These are phyloP conservation scores for Torymus auratus DNA, from an alignment of 2,888 invertebrate species.

Conservation along the genomic window DNA sequence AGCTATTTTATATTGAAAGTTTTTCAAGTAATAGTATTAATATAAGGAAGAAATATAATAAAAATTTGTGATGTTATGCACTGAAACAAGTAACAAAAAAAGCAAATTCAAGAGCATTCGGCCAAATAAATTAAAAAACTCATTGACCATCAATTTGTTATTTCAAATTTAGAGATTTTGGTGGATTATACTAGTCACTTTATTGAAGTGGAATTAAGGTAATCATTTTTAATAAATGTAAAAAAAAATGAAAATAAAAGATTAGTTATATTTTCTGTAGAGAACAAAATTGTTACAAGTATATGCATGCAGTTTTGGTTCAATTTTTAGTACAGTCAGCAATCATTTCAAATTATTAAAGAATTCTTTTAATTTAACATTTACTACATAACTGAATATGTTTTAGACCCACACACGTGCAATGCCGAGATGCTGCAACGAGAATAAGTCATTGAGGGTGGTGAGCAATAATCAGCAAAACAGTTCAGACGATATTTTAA, in stretches of 20 bases:
- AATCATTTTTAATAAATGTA: constrained; percentile 1
- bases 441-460: constrained; percentile 74
- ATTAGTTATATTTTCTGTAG: too few species aligned
- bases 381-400: not conserved
- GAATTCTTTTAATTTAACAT: too few species aligned
- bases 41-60: constrained; percentile 28
- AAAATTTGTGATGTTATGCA: constrained; percentile 48
- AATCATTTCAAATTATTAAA: too few species aligned
- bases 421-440: constrained; percentile 77
- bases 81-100: constrained; percentile 18
- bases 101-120: constrained; percentile 4
- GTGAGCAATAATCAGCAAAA: constrained; percentile 71
- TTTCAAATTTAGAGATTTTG: constrained; percentile 53
- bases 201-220: constrained; percentile 53
- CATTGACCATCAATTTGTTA: constrained; percentile 44
- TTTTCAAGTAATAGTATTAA: constrained; percentile 46
- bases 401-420: constrained; percentile 69
- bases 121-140: constrained; percentile 30
- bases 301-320: too few species aligned
- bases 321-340: too few species aligned
- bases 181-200: constrained; percentile 56
- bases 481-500: constrained; percentile 69
- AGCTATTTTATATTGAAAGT: constrained; percentile 54
- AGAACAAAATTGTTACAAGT: too few species aligned
- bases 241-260: not conserved